phyloP scores from a whole-genome alignment of 2,113 vertebrate genomes.

The Gymnorhina tibicen region DNA sequence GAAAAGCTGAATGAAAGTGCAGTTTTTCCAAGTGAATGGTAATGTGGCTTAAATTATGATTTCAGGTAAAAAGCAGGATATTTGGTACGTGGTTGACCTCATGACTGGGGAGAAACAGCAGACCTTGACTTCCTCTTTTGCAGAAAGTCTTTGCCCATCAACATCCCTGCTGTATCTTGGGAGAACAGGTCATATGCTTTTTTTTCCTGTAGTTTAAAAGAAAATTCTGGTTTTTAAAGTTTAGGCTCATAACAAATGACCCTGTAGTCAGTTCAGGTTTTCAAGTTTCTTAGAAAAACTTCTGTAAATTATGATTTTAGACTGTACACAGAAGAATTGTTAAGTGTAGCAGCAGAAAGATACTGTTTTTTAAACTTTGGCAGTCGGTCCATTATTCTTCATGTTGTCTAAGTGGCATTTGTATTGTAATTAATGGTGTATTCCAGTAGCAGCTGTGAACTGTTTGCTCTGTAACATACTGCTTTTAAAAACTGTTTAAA shows the following conservation, averaged over 20 bases:
- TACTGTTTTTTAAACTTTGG: neutral
- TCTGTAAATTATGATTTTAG: neutral
- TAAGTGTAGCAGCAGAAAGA: neutral
- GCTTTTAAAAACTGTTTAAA: neutral
- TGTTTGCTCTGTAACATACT: neutral
- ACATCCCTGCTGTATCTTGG: slow-evolving; percentile 94
- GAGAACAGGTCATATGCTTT: slow-evolving; percentile 83
- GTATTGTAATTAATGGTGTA: neutral
- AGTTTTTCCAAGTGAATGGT: neutral
- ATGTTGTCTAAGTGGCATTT: neutral
- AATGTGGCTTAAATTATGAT: neutral
- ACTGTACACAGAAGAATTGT: neutral
- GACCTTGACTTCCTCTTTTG: slow-evolving; percentile 91
- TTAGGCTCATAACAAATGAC: neutral
- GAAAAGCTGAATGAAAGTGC: neutral
- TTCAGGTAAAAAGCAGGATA: slow-evolving; percentile 95
- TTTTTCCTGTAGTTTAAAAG: neutral
- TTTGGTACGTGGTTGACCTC: slow-evolving; percentile 96
- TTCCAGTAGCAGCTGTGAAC: neutral
- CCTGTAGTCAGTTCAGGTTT: neutral
- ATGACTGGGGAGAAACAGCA: slow-evolving; percentile 97
- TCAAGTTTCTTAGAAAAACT: neutral
- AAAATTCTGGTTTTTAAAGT: neutral
- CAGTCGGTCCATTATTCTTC: neutral
- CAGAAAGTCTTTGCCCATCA: slow-evolving; percentile 92